A percentile compares a stretch with the other conserved stretches of the same genome.
Evolutionary conservation across 2,113 vertebrate species (phyloP).

Genomic region (Dipodomys stephensi): DNA sequence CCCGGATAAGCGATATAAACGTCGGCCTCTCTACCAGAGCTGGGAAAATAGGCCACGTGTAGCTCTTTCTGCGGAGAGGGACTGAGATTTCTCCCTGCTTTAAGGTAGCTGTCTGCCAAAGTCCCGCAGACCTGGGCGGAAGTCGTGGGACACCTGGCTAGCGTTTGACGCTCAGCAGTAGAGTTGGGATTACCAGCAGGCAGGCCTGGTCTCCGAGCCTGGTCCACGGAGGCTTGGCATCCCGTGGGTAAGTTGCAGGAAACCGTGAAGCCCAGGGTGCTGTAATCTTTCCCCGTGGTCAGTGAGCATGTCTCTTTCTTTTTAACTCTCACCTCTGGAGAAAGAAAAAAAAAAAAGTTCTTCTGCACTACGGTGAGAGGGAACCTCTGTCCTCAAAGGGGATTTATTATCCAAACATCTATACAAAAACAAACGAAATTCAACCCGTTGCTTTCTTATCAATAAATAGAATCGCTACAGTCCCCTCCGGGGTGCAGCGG

Average conservation of each 20-base stretch:
- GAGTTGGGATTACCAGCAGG: background rate
- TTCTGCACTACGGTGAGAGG: background rate
- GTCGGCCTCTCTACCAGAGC: background rate
- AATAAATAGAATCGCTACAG: no score
- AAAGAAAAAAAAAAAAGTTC: background rate
- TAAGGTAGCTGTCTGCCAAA: background rate
- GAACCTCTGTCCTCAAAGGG: background rate
- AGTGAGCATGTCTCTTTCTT: no score
- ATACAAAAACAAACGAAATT: background rate
- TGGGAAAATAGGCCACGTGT: background rate
- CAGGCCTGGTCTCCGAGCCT: background rate
- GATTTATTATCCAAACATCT: background rate
- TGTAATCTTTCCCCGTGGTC: background rate
- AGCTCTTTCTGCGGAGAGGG: background rate
- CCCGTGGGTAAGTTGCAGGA: no score
- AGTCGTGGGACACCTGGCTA: background rate
- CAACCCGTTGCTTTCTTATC: no score
- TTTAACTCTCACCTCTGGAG: no score
- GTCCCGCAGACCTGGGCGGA: background rate
- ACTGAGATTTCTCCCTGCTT: background rate
- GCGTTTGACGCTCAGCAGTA: background rate
- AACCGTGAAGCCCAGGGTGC: background rate
- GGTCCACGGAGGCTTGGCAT: background rate
- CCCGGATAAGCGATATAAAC: background rate
- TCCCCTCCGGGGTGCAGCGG: background rate